A percentile compares a stretch with the other conserved stretches of the same genome.
Conservation (phyloP, 2,113 vertebrate genomes). For the Entelurus aequoreus region DNA sequence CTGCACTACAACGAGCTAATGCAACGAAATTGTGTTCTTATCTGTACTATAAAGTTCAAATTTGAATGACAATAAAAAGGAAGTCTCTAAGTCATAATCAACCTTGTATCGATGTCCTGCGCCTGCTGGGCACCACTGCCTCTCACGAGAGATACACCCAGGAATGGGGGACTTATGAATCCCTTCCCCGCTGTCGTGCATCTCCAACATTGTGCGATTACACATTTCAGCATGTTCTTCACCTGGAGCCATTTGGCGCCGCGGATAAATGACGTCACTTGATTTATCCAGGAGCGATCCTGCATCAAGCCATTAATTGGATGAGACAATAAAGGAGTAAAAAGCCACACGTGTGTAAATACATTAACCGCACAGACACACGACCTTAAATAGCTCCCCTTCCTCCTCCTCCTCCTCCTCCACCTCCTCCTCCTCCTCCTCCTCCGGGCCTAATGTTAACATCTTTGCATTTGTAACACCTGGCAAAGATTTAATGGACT, state of each 20-base stretch:
- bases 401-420: background rate
- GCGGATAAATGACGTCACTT: slow-evolving; percentile 54
- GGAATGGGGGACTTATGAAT: too few species aligned
- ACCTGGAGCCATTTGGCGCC: slow-evolving; percentile 53
- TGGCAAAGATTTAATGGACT: slow-evolving; percentile 60
- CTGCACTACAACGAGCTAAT: too few species aligned
- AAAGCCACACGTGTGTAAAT: slow-evolving; percentile 34
- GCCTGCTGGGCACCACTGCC: too few species aligned
- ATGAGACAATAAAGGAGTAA: slow-evolving; percentile 56
- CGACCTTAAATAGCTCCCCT: slow-evolving; percentile 26
- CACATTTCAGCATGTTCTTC: slow-evolving; percentile 48
- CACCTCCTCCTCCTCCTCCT: background rate
- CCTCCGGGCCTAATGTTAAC: slow-evolving; percentile 46
- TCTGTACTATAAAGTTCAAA: too few species aligned
- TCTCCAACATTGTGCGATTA: slow-evolving; percentile 39
- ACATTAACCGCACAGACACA: slow-evolving; percentile 39
- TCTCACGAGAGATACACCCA: too few species aligned
- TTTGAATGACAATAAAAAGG: too few species aligned
- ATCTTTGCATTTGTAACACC: slow-evolving; percentile 58
- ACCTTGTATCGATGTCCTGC: too few species aligned
- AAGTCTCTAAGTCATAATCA: too few species aligned
- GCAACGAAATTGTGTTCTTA: too few species aligned
- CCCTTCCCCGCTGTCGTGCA: too few species aligned
- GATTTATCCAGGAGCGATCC: slow-evolving; percentile 58
- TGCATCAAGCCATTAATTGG: slow-evolving; percentile 56